Base-by-base conservation (phyloP, 2,797 vertebrate genomes). In the Phrynocephalus vlangalii region DNA sequence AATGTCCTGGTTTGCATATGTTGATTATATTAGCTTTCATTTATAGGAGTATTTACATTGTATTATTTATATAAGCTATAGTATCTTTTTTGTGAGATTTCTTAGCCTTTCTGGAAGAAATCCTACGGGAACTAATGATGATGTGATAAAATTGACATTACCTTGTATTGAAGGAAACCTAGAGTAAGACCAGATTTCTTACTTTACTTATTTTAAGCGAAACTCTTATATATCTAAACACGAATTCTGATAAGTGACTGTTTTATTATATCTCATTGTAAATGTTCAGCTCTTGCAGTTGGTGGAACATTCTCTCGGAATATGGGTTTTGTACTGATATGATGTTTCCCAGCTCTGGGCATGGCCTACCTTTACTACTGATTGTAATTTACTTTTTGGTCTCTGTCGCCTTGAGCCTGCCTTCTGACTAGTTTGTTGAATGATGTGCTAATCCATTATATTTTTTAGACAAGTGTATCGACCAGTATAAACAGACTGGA, bases 361-460 rank as follows among this genome's bases (percentile, higher is more conserved):
- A 95, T 97, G 96, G 96, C 97, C 96, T 96, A 94, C 95, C 92
- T 94, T 96, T 95, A 95, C 96, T 95, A 87, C 97, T 97, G 97
- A 96, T 96, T 97, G 96, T 98, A 98, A 98, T 98, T 98, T 98
- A 98, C 97, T 98, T 98, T 98, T 97, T 96, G 97, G 97, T 97
- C 95, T 97, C 96, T 97, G 96, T 98, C 95, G 97, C 97, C 97
- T 96, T 96, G 95, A 97, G 98, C 97, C 95, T 97, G 96, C 97
- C 97, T 97, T 96, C 95, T 97, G 96, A 97, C 97, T 97, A 95
- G 96, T 97, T 97, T 97, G 97, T 97, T 98, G 97, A 98, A 98
- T 98, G 98, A 98, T 98, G 97, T 98, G 97, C 97, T 98, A 98
- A 98, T 98, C 97, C 97, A 98, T 98, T 98, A 98, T 98, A 97